phyloP scores from a whole-genome alignment of 2,888 invertebrate species.

The Operophtera brumata region DNA sequence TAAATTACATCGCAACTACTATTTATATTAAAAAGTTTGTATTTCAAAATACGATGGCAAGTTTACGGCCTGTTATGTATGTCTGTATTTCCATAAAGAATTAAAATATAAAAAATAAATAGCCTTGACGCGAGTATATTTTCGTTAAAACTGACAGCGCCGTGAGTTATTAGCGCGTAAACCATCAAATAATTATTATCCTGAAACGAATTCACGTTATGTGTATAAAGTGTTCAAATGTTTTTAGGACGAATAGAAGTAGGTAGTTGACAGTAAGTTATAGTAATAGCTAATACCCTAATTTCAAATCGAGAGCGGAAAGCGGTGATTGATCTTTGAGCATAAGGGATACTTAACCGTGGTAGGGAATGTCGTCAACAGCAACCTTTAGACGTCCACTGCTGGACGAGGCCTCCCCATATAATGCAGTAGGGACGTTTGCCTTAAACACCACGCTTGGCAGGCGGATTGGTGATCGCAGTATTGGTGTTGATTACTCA shows the following conservation, averaged over 20 bases:
- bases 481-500: no score
- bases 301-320: no score
- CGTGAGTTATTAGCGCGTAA: conserved; percentile 18
- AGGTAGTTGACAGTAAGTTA: background rate
- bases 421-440: no score
- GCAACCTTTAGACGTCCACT: no score
- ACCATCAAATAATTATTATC: conserved; percentile 18
- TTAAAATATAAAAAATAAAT: conserved; percentile 26
- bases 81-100: conserved; percentile 23
- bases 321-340: no score
- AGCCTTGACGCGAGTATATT: conserved; percentile 21
- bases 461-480: no score
- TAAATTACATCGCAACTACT: no score
- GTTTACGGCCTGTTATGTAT: conserved; percentile 15
- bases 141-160: conserved; percentile 23
- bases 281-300: no score
- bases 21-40: background rate
- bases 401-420: no score
- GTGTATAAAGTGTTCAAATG: background rate
- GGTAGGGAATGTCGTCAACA: no score
- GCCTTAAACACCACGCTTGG: no score
- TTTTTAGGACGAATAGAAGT: background rate
- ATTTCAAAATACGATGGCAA: conserved; percentile 16
- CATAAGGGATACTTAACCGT: no score
- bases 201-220: background rate